A percentile compares a stretch with the other conserved stretches of the same genome.
These are phyloP conservation scores for Synanceia verrucosa DNA, from an alignment of 2,797 vertebrate genomes.

Conservation along the genomic window DNA sequence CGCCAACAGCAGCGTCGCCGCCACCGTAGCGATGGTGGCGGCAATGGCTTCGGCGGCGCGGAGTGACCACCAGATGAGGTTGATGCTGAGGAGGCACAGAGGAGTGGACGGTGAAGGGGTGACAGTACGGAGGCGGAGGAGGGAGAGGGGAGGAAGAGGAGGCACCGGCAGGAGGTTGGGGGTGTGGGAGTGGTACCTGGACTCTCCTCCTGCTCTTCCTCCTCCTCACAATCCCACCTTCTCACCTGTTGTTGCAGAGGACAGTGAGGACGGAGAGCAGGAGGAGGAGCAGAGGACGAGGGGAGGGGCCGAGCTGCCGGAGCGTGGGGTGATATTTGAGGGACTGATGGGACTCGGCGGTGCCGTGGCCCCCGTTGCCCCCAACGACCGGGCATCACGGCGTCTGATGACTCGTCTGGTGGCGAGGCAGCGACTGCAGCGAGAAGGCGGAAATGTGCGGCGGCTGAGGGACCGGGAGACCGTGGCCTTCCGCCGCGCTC, in stretches of 20 bases:
- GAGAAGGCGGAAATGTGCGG: constrained; percentile 80
- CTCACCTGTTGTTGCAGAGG: not conserved
- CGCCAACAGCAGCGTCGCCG: constrained; percentile 70
- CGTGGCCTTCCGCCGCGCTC: constrained; percentile 86
- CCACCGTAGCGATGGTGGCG: constrained; percentile 64
- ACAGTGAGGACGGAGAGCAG: constrained; percentile 31
- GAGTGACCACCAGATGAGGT: constrained; percentile 63
- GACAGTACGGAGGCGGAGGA: constrained; percentile 12
- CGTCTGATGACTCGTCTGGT: constrained; percentile 83
- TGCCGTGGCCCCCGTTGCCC: not conserved
- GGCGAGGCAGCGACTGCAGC: constrained; percentile 75
- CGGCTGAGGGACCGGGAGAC: constrained; percentile 87
- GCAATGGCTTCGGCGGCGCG: constrained; percentile 53
- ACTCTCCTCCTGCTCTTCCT: constrained; percentile 34
- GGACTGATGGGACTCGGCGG: constrained; percentile 65
- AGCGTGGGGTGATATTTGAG: constrained; percentile 82
- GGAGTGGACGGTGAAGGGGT: not conserved
- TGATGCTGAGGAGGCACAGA: constrained; percentile 62
- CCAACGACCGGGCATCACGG: constrained; percentile 75
- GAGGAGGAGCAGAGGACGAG: constrained; percentile 5
- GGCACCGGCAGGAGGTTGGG: not conserved
- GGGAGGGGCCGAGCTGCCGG: not conserved
- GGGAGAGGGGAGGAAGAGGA: constrained; percentile 11
- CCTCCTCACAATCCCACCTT: constrained; percentile 4
- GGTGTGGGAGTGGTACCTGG: constrained; percentile 61